Conservation (phyloP, 92 coral and sea anemone genomes). For the Palythoa grandiflora region DNA sequence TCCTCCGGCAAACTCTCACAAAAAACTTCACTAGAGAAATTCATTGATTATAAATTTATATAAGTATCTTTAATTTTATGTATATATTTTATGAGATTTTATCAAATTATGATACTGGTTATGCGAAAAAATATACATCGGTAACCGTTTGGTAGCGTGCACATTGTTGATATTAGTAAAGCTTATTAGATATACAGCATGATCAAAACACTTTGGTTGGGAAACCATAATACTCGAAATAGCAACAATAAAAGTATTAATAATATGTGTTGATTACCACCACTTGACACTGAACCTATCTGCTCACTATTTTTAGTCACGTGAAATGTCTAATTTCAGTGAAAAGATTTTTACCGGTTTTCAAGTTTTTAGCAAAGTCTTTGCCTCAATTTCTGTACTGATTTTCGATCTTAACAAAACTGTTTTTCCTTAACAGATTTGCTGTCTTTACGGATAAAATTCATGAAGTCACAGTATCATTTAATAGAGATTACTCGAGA, state of each 20-base stretch:
- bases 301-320: neutral
- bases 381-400: neutral
- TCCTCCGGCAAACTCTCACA: neutral
- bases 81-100: neutral
- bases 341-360: neutral
- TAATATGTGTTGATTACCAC: slow-evolving; percentile 24
- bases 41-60: neutral
- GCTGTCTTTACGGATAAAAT: neutral
- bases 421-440: neutral
- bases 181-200: neutral
- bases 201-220: neutral
- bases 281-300: neutral
- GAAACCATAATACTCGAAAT: neutral
- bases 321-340: neutral
- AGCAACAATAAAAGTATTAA: neutral
- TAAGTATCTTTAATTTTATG: neutral
- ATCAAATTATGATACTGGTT: neutral
- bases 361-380: neutral
- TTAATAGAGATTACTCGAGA: neutral
- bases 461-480: neutral
- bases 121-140: neutral
- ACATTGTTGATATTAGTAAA: slow-evolving; percentile 5
- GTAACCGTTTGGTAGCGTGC: neutral
- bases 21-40: neutral
- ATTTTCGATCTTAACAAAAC: neutral